Evolutionary conservation across 2,113 vertebrate genomes (phyloP), one percentile per base, ranked within the genome.

Genomic region (Pluvianellus socialis): DNA sequence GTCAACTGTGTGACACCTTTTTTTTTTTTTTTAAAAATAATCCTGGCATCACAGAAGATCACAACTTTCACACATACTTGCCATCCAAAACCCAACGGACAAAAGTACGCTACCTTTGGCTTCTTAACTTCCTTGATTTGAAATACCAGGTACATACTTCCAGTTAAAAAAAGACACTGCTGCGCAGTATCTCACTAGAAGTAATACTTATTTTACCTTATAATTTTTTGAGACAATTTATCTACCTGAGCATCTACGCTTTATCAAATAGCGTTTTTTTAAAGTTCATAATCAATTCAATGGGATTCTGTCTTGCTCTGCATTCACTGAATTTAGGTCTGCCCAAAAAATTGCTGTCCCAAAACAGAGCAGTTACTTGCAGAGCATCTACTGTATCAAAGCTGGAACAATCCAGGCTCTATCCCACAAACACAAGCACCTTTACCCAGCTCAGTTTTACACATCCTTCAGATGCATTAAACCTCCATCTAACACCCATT

Each of bases 1-100:
- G 21, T 63, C 79, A 88, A 44, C 14, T 0, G 0, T 40, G 27
- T 26, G 18, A 50, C 0, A 2, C 2, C 11, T n/a, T 14, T 35
- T 23, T 67, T 47, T 72, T 38, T 14, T 45, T 49, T 53, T 13
- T 44, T 44, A 44, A 44, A 58, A 56, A 76, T 45, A 87, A 77
- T 77, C 55, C 49, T 90, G 45, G 9, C 50, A 56, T 50, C 47
- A 55, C 17, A 61, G 49, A 84, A 61, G 28, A 70, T 68, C 45
- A 71, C 30, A 32, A 11, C 38, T 83, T 88, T 67, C 47, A 63
- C 26, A 72, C 20, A 22, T 59, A 52, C 35, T n/a, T 82, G 27
- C 30, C 44, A 89, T 40, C 6, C 24, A 66, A 89, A 95, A 62
- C 8, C 6, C 56, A 56, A 9, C 3, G 47, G 83, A 56, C 40